Base-by-base conservation (phyloP, 2,888 invertebrate genomes). In the Apodemia duryi region DNA sequence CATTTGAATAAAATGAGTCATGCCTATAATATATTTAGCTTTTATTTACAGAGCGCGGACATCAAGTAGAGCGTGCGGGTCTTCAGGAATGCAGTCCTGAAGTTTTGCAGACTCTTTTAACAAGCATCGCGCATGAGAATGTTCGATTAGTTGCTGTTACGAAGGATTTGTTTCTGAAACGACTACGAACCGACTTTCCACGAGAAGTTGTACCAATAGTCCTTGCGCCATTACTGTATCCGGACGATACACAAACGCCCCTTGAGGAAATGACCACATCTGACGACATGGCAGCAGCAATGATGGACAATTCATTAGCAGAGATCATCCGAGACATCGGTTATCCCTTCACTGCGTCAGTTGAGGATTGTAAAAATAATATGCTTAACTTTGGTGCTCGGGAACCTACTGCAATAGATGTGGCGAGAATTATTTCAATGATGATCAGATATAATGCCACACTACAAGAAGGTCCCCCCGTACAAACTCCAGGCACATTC, bases 301-400 rank as follows among this genome's bases (percentile, higher is more conserved):
- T 93, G 87, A 95, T 94, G 94, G 96, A 96, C 75, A 95, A 95
- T 81, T 94, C 96, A 69, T 90, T 97, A 80, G 96, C 97, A 71
- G 98, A 98, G 80, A 94, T 98, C 79, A 95, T 99, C 77, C 94
- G 96, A 82, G 99, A 99, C 89, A 94, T 98, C 80, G 98, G 99
- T 65, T 98, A 97, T 88, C 93, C 95, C 73, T 98, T 98, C 83
- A 98, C 98, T 66, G 90, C 95, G 65, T 95, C 95, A 32, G 93
- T 97, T 61, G 98, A 98, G 78, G 97, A 97, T 83, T 98, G 98
- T 82, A 95, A 98, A 74, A 95, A 94, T 79, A 95, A 95, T 77
- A 92, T 99, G 83, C 91, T 95, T 70, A 97, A 97, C 77, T 94
- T 98, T 73, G 96, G 96, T 28, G 95, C 95, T 21, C 93, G 96